Evolutionary conservation across 2,113 vertebrate genomes (phyloP), one percentile per base, ranked within the genome.

Genomic region (Corydoras maculifer): DNA sequence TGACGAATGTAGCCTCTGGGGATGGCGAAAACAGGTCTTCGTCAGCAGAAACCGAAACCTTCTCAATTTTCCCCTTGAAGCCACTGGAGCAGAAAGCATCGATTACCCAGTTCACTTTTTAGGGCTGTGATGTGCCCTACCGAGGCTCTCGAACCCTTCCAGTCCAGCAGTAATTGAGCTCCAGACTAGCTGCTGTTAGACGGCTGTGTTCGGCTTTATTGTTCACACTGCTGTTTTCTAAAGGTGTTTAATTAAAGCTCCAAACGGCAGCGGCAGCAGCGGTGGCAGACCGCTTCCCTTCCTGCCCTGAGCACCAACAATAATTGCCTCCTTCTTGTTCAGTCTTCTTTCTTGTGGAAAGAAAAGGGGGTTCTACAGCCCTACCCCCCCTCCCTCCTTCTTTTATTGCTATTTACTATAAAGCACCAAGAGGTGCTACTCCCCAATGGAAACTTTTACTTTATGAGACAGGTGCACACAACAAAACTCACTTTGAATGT

Each of bases 231-330:
- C 65, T 77, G 13, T 58, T 74, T 73, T 74, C 29, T 31, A 53
- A 74, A 61, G 58, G 58, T 68, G 68, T 80, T 80, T 80, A 75
- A 82, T 82, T 80, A 78, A 78, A 78, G 76, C 53, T 73, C 60
- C 69, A 51, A 62, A 25, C 69, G 9, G 29, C 25, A 35, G 43
- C 54, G 49, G 50, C 35, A 35, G 43, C 54, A 49, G 50, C 35
- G 51, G 35, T 3, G 29, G 30, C 8, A 51, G 60, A 29, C 15
- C 48, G 53, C 49, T 18, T 15, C 35, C 35, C 35, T 43, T 43
- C 35, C 35, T 43, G 35, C 35, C 35, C 35, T 43, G 35, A 43
- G 35, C 35, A 43, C 35, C 35, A 43, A 43, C 4, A 43, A 43
- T 43, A 43, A 43, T 43, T 43, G 35, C 35, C 35, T 43, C 35